phyloP scores from a whole-genome alignment of 2,113 vertebrate genomes.

The Epinephelus cyanopodus region DNA sequence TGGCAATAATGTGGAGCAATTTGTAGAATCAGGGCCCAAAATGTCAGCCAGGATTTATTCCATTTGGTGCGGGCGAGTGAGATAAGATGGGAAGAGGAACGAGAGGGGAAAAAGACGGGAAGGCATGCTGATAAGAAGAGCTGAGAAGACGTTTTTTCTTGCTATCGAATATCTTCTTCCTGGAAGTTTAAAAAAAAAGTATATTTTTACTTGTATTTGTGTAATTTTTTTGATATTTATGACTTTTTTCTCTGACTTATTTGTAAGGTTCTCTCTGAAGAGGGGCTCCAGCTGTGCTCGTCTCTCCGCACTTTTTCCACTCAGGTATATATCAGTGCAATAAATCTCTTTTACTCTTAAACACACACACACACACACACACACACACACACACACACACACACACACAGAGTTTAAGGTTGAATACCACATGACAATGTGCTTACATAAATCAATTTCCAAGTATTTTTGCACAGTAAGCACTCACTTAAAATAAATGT shows the following conservation, averaged over 20 bases:
- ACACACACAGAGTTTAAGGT: background rate
- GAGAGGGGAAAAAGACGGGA: conserved; percentile 16
- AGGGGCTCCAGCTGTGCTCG: conserved; percentile 92
- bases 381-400: conserved; percentile 1
- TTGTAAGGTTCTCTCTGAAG: conserved; percentile 91
- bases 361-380: background rate
- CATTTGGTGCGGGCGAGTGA: conserved; percentile 14
- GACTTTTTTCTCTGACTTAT: conserved; percentile 17
- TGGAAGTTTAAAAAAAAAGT: background rate
- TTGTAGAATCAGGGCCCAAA: conserved; percentile 42
- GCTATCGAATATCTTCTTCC: background rate
- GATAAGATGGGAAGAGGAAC: conserved; percentile 40
- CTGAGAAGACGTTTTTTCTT: conserved; percentile 10
- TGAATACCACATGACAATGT: background rate
- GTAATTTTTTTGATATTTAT: background rate
- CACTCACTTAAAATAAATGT: background rate
- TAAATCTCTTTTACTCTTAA: conserved; percentile 2
- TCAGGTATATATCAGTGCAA: conserved; percentile 85
- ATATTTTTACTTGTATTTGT: background rate
- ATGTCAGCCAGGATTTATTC: conserved; percentile 61
- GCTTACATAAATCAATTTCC: background rate
- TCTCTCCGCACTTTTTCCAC: conserved; percentile 88
- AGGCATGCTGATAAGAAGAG: conserved; percentile 40
- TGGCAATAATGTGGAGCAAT: conserved; percentile 51
- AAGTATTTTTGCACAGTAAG: background rate